A percentile compares a stretch with the other conserved stretches of the same genome.
Conservation (phyloP, 1,140 invertebrate species). For the Nasonia giraulti region DNA sequence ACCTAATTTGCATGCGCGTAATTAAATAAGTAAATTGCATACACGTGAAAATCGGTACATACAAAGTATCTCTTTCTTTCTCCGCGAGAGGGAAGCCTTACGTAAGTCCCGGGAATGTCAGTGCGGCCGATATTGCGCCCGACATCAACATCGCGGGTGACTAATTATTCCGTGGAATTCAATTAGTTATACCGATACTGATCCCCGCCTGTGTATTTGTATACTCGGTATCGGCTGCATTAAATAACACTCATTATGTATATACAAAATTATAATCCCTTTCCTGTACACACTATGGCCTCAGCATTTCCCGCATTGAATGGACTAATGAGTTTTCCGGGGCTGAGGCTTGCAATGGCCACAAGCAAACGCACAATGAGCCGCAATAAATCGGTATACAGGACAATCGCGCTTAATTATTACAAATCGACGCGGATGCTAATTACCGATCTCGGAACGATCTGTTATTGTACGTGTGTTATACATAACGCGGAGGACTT, state of each 20-base stretch:
- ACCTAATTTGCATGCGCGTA: constrained; percentile 28
- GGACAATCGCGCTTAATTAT: constrained; percentile 38
- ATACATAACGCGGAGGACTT: neutral
- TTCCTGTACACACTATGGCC: neutral
- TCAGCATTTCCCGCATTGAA: neutral
- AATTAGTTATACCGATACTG: constrained; percentile 13
- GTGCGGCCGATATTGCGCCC: neutral
- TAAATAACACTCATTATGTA: neutral
- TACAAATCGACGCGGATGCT: constrained; percentile 29
- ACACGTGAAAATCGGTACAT: constrained; percentile 11
- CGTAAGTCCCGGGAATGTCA: constrained; percentile 9
- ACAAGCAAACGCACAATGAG: neutral
- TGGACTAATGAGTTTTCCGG: neutral
- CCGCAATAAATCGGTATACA: constrained; percentile 6
- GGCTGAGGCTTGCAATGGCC: neutral
- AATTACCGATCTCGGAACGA: neutral
- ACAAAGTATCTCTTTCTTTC: neutral
- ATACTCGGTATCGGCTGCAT: neutral
- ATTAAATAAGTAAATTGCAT: constrained; percentile 34
- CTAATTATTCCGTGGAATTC: constrained; percentile 2
- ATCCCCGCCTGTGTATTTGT: neutral
- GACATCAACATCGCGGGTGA: neutral
- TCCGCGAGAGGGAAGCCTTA: neutral
- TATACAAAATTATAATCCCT: neutral
- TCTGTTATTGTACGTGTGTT: neutral